Conservation (phyloP, 2,888 invertebrate genomes). For the Lamellibrachia columna region DNA sequence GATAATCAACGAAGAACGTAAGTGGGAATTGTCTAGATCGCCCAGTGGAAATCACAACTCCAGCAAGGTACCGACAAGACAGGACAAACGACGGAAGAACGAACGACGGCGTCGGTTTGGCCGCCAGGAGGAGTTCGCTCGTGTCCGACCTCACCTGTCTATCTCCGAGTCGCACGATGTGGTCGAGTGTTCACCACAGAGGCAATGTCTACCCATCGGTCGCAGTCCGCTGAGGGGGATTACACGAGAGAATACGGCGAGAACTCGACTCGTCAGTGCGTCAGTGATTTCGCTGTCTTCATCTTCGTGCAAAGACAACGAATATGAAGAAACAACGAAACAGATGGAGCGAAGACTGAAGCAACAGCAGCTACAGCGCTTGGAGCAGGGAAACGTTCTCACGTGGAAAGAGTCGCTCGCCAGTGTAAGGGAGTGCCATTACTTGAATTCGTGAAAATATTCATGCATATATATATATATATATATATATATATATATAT, state of each 20-base stretch:
- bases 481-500: not conserved
- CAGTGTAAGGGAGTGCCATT: not conserved
- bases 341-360: not conserved
- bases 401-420: slow-evolving; percentile 6
- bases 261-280: not conserved
- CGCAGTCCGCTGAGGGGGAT: not conserved
- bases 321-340: not conserved
- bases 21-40: not conserved
- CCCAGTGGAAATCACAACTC: not conserved
- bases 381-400: not conserved
- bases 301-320: not conserved
- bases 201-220: not conserved
- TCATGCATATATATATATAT: not conserved
- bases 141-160: not conserved
- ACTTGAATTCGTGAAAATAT: not conserved
- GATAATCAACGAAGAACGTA: not conserved
- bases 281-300: not conserved
- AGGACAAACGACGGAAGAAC: not conserved
- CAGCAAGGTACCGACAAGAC: not conserved
- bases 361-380: not conserved
- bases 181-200: not conserved
- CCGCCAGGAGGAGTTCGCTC: not conserved
- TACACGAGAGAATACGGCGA: not conserved
- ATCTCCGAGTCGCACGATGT: not conserved
- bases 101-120: not conserved